Conservation (phyloP, 2,113 vertebrate species). For the Colaptes auratus region DNA sequence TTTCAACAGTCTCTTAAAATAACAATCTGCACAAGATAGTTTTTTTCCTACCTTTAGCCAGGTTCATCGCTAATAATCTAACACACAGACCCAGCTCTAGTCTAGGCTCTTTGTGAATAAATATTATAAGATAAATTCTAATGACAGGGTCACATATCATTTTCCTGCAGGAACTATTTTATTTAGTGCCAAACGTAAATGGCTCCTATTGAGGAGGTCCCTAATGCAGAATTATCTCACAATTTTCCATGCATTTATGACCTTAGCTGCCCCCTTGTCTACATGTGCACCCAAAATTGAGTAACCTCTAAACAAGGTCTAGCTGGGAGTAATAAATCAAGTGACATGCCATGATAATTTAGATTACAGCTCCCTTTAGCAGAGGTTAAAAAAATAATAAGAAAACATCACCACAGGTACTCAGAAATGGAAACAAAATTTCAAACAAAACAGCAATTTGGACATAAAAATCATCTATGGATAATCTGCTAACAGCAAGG, state of each 20-base stretch:
- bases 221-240: neutral
- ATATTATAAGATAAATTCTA: neutral
- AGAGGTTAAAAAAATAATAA: neutral
- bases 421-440: neutral
- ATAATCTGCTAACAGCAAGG: neutral
- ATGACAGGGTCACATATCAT: neutral
- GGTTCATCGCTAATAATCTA: neutral
- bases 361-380: neutral
- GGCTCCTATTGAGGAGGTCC: neutral
- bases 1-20: neutral
- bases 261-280: neutral
- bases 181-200: neutral
- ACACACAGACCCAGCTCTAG: neutral
- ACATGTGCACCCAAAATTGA: neutral
- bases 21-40: neutral
- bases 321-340: neutral
- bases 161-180: neutral
- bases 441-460: neutral
- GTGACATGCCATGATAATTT: neutral
- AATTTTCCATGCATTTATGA: accelerated
- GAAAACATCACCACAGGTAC: neutral
- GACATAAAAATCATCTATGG: neutral
- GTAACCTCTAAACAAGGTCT: neutral
- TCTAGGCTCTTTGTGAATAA: neutral
- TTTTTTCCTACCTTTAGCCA: neutral